These are phyloP conservation scores for Catharus fuscescens DNA, from an alignment of 2,113 vertebrate species.

Conservation along the genomic window DNA sequence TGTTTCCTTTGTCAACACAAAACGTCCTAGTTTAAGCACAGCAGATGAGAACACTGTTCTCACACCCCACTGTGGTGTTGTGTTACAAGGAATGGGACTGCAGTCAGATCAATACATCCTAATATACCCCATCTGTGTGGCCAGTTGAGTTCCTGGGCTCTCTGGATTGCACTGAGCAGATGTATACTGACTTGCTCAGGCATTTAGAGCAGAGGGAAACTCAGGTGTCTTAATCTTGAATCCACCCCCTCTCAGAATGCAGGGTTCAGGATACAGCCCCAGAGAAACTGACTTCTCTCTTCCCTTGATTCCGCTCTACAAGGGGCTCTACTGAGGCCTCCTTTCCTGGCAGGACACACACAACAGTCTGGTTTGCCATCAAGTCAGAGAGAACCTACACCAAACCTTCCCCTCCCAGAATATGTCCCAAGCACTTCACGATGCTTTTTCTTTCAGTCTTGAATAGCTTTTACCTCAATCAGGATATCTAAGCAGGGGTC, in stretches of 20 bases:
- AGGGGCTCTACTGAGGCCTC: neutral
- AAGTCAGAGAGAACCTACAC: neutral
- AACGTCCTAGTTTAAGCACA: neutral
- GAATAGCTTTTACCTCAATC: slow-evolving; percentile 78
- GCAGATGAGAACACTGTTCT: neutral
- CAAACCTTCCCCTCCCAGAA: neutral
- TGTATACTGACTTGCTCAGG: neutral
- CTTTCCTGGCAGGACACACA: neutral
- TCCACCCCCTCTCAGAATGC: neutral
- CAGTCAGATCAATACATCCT: neutral
- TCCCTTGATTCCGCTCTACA: neutral
- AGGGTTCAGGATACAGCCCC: neutral
- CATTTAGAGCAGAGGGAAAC: neutral
- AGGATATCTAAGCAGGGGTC: slow-evolving; percentile 90
- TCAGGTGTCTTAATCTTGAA: neutral
- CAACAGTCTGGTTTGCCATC: neutral
- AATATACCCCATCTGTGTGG: neutral
- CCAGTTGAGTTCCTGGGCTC: neutral
- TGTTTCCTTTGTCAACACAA: neutral
- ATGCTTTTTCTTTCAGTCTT: neutral
- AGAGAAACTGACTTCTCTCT: neutral
- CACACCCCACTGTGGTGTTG: neutral
- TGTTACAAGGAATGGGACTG: neutral
- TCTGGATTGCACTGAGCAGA: neutral
- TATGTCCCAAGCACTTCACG: neutral